Conservation (phyloP, 2,113 vertebrate species). For the Myanophis thanlyinensis region DNA sequence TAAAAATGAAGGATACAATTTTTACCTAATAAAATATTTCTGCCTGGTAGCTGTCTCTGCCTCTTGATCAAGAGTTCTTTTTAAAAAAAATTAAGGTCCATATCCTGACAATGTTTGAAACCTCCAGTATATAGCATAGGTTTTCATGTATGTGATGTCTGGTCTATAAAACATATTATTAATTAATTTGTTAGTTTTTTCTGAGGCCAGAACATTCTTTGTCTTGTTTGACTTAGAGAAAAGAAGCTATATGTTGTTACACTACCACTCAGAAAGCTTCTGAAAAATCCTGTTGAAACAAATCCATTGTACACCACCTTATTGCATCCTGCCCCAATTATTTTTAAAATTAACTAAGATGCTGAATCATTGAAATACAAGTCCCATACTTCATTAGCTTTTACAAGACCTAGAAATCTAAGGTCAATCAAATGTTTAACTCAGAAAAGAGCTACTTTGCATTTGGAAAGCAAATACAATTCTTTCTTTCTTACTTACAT, state of each 20-base stretch:
- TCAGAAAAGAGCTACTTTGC: slow-evolving; percentile 11
- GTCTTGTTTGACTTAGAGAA: neutral
- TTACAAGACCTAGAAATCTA: slow-evolving; percentile 5
- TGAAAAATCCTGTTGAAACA: slow-evolving; percentile 1
- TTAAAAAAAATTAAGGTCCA: neutral
- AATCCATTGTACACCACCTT: neutral
- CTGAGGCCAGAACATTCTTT: neutral
- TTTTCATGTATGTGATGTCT: neutral
- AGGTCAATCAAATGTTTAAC: neutral
- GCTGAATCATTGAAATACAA: neutral
- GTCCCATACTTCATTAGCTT: neutral
- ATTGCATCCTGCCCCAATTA: neutral
- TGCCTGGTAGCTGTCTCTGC: neutral
- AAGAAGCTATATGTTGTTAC: neutral
- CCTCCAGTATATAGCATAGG: neutral
- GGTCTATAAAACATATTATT: neutral
- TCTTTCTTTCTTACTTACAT: neutral
- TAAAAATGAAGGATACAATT: neutral
- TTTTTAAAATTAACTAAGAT: neutral
- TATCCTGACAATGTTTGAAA: neutral
- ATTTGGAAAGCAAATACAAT: neutral
- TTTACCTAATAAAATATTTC: neutral
- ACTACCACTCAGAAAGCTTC: neutral
- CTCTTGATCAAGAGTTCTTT: neutral
- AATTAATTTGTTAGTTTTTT: neutral